A percentile compares a stretch with the other conserved stretches of the same genome.
These are phyloP conservation scores for Oryzias curvinotus DNA, from an alignment of 2,113 vertebrate species.

Conservation along the genomic window DNA sequence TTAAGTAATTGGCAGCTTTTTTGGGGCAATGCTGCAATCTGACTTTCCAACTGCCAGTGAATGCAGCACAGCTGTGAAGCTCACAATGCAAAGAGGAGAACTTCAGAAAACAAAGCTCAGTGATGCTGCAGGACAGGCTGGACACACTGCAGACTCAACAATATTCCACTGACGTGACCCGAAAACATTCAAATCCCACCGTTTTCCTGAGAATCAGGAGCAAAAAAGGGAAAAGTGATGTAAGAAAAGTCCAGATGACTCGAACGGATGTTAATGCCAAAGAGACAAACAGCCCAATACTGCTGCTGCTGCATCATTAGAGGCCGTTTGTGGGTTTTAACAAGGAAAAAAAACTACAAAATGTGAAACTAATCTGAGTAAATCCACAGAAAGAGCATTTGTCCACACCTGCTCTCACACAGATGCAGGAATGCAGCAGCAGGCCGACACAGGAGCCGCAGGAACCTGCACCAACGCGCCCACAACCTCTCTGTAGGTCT, in stretches of 20 bases:
- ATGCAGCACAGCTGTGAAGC: too few relatives aligned
- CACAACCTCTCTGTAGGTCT: slow-evolving; percentile 23
- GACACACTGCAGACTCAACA: too few relatives aligned
- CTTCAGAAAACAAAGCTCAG: too few relatives aligned
- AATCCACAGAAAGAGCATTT: slow-evolving; percentile 17
- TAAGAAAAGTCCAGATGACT: slow-evolving; percentile 57
- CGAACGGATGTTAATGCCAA: slow-evolving; percentile 32
- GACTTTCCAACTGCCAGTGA: too few relatives aligned
- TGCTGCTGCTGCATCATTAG: slow-evolving; percentile 63
- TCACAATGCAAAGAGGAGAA: too few relatives aligned
- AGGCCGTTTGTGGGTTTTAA: slow-evolving; percentile 38
- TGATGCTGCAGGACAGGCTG: too few relatives aligned
- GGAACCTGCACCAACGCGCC: slow-evolving; percentile 64
- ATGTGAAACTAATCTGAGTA: not conserved
- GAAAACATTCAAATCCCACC: too few relatives aligned
- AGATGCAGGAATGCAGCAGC: slow-evolving; percentile 70
- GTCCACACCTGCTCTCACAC: not conserved
- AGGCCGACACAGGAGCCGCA: slow-evolving; percentile 76
- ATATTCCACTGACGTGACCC: too few relatives aligned
- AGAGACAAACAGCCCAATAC: too few relatives aligned
- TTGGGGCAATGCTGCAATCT: too few relatives aligned
- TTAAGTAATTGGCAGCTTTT: too few relatives aligned
- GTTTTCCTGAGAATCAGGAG: not conserved
- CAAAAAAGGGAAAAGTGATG: not conserved
- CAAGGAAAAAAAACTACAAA: not conserved